Evolutionary conservation across 2,113 vertebrate genomes (phyloP).

Genomic region (Dasypus novemcinctus): DNA sequence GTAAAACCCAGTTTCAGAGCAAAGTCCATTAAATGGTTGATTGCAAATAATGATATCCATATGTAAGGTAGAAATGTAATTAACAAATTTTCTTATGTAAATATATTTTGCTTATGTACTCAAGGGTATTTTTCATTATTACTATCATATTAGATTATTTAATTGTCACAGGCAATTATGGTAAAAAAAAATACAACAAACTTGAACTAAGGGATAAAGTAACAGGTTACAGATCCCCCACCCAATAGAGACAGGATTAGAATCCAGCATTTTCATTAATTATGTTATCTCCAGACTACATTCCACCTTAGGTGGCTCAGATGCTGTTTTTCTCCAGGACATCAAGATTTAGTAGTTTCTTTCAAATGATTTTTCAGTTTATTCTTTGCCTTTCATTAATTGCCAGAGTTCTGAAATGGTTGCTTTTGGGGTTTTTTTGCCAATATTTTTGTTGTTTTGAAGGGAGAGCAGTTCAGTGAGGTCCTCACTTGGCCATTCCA

Average conservation of each 20-base stretch:
- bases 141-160: not conserved
- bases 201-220: not conserved
- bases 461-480: not conserved
- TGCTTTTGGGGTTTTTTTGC: not conserved
- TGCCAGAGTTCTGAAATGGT: not conserved
- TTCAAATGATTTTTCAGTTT: not conserved
- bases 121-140: not conserved
- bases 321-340: not conserved
- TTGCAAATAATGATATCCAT: not conserved
- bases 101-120: not conserved
- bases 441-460: slow-evolving; percentile 41
- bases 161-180: slow-evolving; percentile 6
- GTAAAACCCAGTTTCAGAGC: not conserved
- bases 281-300: not conserved
- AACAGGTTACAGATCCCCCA: not conserved
- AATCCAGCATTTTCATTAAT: not conserved
- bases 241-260: not conserved
- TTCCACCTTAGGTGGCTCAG: not conserved
- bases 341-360: slow-evolving; percentile 27
- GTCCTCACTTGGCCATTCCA: not conserved
- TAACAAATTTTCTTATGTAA: slow-evolving; percentile 28
- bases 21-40: slow-evolving; percentile 8
- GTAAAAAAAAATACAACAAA: not conserved
- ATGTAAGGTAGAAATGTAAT: slow-evolving; percentile 18
- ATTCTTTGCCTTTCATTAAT: not conserved